A percentile compares a stretch with the other conserved stretches of the same genome.
Conservation (phyloP, 2,797 vertebrate genomes). For the Toxotes lorentzi region DNA sequence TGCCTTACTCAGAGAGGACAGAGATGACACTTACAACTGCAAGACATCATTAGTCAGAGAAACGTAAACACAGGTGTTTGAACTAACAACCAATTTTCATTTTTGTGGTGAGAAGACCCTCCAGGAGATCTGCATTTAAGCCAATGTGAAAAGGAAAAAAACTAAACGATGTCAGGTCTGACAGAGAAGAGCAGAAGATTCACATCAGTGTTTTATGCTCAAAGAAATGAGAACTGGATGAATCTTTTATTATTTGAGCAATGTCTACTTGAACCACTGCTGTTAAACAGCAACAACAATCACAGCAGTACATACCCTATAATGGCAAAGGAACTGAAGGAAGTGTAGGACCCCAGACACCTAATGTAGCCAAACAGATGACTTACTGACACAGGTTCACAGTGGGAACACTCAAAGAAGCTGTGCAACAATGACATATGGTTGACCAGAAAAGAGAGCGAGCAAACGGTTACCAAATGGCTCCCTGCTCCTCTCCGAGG, state of each 20-base stretch:
- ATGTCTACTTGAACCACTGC: not conserved
- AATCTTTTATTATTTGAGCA: not conserved
- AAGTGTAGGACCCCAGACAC: not conserved
- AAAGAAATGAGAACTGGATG: not conserved
- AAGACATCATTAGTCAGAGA: not conserved
- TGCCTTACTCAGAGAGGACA: not conserved
- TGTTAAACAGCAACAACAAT: slow-evolving; percentile 16
- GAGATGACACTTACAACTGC: not conserved
- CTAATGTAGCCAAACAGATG: slow-evolving; percentile 38
- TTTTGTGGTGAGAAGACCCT: not conserved
- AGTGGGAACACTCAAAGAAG: slow-evolving; percentile 45
- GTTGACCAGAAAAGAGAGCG: slow-evolving; percentile 48
- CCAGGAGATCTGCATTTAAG: not conserved
- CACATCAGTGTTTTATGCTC: not conserved
- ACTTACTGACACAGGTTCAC: slow-evolving; percentile 50
- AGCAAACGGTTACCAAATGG: slow-evolving; percentile 50
- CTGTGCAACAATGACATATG: slow-evolving; percentile 61
- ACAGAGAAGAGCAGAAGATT: too few relatives aligned
- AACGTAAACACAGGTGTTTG: not conserved
- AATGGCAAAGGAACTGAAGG: slow-evolving; percentile 13
- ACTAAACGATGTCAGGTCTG: not conserved
- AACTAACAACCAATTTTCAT: not conserved
- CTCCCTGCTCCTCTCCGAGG: slow-evolving; percentile 36
- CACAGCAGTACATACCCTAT: not conserved
- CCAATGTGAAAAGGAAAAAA: not conserved